These are phyloP conservation scores for Podotricha telesiphe DNA, from an alignment of 2,888 invertebrate species.

Conservation along the genomic window DNA sequence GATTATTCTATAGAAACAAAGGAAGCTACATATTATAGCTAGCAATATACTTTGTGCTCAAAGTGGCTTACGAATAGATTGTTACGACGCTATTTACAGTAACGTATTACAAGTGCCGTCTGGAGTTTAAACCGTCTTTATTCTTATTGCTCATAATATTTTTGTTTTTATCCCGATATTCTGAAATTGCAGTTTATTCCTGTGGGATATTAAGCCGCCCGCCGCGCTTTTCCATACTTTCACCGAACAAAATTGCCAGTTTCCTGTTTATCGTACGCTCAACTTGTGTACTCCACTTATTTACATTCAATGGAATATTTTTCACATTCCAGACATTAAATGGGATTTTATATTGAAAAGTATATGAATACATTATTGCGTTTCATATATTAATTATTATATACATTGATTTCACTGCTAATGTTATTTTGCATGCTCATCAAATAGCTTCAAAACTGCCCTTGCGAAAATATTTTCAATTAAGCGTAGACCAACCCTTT, in stretches of 20 bases:
- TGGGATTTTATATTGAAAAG: slow-evolving; percentile 51
- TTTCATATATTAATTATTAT: too few relatives aligned
- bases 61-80: slow-evolving; percentile 55
- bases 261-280: slow-evolving; percentile 68
- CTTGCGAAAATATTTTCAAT: too few relatives aligned
- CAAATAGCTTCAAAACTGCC: too few relatives aligned
- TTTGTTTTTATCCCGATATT: slow-evolving; percentile 66
- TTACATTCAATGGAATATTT: slow-evolving; percentile 23
- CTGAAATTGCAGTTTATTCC: slow-evolving; percentile 76
- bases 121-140: slow-evolving; percentile 58
- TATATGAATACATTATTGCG: neutral
- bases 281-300: slow-evolving; percentile 42
- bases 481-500: too few relatives aligned
- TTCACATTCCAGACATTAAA: neutral
- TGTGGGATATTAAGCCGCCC: slow-evolving; percentile 74
- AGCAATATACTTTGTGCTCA: slow-evolving; percentile 49
- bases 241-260: slow-evolving; percentile 61
- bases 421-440: too few relatives aligned
- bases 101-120: slow-evolving; percentile 61
- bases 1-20: slow-evolving; percentile 1
- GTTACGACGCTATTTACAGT: slow-evolving; percentile 60
- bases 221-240: slow-evolving; percentile 59
- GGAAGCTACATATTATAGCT: slow-evolving; percentile 47
- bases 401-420: too few relatives aligned
- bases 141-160: slow-evolving; percentile 70